These are phyloP conservation scores for Cosmia trapezina DNA, from an alignment of 2,888 invertebrate species.

Conservation along the genomic window DNA sequence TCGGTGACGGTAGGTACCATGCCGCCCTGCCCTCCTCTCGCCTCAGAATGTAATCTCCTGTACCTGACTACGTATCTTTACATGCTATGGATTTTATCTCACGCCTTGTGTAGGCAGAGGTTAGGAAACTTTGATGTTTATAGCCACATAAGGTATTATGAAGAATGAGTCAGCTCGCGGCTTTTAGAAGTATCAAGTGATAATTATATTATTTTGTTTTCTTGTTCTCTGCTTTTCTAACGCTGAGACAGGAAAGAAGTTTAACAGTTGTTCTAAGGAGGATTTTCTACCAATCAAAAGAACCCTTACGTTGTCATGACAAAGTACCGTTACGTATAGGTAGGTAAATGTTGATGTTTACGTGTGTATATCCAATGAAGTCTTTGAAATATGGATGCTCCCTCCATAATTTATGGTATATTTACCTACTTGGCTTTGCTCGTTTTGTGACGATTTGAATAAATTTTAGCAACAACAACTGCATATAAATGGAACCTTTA, in stretches of 20 bases:
- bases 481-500: slow-evolving; percentile 80
- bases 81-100: slow-evolving; percentile 63
- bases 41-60: slow-evolving; percentile 78
- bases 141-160: slow-evolving; percentile 33
- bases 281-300: slow-evolving; percentile 10
- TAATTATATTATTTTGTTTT: neutral
- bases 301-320: slow-evolving; percentile 48
- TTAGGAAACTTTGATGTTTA: slow-evolving; percentile 43
- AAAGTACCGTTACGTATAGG: slow-evolving; percentile 46
- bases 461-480: slow-evolving; percentile 73
- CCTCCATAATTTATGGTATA: slow-evolving; percentile 62
- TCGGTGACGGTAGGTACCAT: slow-evolving; percentile 74
- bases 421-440: slow-evolving; percentile 61
- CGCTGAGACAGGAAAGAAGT: no score
- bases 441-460: slow-evolving; percentile 67
- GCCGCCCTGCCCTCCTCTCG: slow-evolving; percentile 71
- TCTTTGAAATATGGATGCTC: slow-evolving; percentile 63
- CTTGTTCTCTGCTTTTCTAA: neutral
- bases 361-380: slow-evolving; percentile 67
- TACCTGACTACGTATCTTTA: slow-evolving; percentile 70
- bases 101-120: slow-evolving; percentile 48
- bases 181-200: slow-evolving; percentile 8
- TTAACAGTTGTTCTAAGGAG: no score
- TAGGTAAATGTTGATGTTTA: slow-evolving; percentile 57
- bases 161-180: slow-evolving; percentile 26